Conservation (phyloP, 1,140 invertebrate genomes). For the Lasaia peninsularis region DNA sequence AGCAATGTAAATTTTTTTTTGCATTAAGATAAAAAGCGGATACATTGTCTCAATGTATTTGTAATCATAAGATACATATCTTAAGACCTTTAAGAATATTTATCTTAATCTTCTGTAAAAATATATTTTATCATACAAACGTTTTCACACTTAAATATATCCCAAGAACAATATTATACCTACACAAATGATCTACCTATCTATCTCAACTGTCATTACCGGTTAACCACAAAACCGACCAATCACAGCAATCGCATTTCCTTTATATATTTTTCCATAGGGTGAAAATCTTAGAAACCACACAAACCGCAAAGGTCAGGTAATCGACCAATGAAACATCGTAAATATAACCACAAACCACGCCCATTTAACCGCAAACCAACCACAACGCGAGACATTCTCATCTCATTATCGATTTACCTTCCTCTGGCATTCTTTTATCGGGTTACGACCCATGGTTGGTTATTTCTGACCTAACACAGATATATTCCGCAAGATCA, state of each 20-base stretch:
- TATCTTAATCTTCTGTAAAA: too few species aligned
- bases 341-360: constrained; percentile 73
- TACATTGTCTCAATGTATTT: too few species aligned
- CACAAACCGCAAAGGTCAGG: constrained; percentile 74
- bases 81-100: too few species aligned
- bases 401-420: constrained; percentile 63
- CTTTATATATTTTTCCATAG: constrained; percentile 70
- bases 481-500: neutral
- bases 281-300: constrained; percentile 76
- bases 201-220: constrained; percentile 1
- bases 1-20: too few species aligned
- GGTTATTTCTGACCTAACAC: constrained; percentile 15
- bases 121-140: too few species aligned
- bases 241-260: constrained; percentile 63
- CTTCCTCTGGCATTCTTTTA: constrained; percentile 50
- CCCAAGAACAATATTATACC: too few species aligned
- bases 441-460: constrained; percentile 33
- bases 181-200: too few species aligned
- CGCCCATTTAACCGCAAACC: constrained; percentile 72
- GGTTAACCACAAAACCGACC: constrained; percentile 71
- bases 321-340: constrained; percentile 66
- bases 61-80: too few species aligned
- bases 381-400: constrained; percentile 73
- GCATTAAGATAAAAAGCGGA: too few species aligned
- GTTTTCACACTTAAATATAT: too few species aligned